These are phyloP conservation scores for Pammene fasciana DNA, from an alignment of 2,888 invertebrate species.

Conservation along the genomic window DNA sequence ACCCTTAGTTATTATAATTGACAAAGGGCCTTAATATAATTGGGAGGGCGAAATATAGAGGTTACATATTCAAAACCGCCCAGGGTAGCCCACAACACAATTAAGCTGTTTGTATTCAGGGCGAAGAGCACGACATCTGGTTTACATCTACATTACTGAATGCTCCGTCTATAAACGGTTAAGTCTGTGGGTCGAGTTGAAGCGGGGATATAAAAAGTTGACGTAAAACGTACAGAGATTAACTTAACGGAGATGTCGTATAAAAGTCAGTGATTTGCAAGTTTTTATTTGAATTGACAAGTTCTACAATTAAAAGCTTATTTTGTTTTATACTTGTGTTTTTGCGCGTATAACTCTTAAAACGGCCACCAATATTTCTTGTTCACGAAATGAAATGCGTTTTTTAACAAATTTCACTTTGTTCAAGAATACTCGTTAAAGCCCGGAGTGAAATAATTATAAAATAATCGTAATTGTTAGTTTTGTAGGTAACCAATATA, in stretches of 20 bases:
- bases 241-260: background rate
- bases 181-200: background rate
- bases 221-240: background rate
- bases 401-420: too few relatives aligned
- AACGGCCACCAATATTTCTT: too few relatives aligned
- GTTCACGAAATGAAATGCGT: too few relatives aligned
- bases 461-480: too few relatives aligned
- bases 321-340: too few relatives aligned
- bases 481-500: too few relatives aligned
- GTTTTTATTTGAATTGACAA: too few relatives aligned
- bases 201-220: background rate
- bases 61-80: constrained; percentile 33
- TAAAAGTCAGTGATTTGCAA: background rate
- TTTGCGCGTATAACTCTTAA: too few relatives aligned
- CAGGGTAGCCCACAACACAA: constrained; percentile 33
- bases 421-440: too few relatives aligned
- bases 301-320: too few relatives aligned
- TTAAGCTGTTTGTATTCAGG: constrained; percentile 40
- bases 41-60: constrained; percentile 31
- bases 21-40: constrained; percentile 19
- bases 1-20: constrained; percentile 27
- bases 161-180: constrained; percentile 26
- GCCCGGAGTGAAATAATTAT: too few relatives aligned
- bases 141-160: constrained; percentile 37
- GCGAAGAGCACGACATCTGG: constrained; percentile 34